These are phyloP conservation scores for Eufriesea mexicana DNA, from an alignment of 1,140 invertebrate genomes.

Conservation along the genomic window DNA sequence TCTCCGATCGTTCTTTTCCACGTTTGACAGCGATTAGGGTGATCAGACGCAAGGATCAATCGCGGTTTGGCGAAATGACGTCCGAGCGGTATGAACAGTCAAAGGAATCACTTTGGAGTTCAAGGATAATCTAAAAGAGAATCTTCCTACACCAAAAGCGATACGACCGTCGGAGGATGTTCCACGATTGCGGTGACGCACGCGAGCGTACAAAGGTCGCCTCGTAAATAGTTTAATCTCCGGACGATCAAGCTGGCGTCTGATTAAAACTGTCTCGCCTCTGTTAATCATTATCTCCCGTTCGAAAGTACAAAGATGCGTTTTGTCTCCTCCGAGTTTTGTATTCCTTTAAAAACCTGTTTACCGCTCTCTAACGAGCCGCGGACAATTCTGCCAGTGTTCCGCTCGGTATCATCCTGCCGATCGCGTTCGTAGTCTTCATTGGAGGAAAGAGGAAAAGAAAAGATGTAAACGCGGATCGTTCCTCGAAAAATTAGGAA, in stretches of 20 bases:
- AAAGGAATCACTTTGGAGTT: background rate
- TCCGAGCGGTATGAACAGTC: background rate
- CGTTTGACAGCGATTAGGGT: too few relatives aligned
- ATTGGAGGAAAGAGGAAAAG: too few relatives aligned
- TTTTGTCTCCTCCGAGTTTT: background rate
- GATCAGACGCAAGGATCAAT: background rate
- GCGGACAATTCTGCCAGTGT: background rate
- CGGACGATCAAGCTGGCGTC: slow-evolving; percentile 27
- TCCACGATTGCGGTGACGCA: slow-evolving; percentile 20
- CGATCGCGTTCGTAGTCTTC: background rate
- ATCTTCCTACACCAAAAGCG: slow-evolving; percentile 21
- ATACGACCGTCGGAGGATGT: slow-evolving; percentile 7
- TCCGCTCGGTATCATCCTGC: background rate
- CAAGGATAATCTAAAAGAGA: slow-evolving; percentile 16
- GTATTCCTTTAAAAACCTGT: background rate
- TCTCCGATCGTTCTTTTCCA: too few relatives aligned
- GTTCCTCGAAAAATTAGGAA: too few relatives aligned
- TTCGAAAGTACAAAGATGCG: slow-evolving; percentile 32
- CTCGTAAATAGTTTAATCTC: slow-evolving; percentile 40
- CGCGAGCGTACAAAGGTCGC: slow-evolving; percentile 36
- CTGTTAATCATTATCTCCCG: slow-evolving; percentile 23
- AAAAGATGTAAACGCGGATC: too few relatives aligned
- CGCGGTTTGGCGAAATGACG: too few relatives aligned
- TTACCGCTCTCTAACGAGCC: background rate
- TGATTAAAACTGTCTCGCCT: slow-evolving; percentile 33